Conservation (phyloP, 2,113 vertebrate genomes). For the Odontophorus gujanensis region DNA sequence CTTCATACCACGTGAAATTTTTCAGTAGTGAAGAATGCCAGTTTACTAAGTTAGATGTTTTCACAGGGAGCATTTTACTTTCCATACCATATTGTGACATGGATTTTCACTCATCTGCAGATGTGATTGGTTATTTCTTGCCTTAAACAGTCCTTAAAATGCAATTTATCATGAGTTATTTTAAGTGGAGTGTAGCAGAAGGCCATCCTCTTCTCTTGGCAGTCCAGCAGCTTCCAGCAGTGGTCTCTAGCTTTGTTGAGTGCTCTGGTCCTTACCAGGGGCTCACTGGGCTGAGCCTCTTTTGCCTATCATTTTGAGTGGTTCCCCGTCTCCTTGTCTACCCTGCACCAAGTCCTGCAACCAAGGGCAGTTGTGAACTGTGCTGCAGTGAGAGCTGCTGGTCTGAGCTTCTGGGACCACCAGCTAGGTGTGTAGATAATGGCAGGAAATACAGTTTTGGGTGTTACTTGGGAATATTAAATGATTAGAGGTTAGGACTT, state of each 20-base stretch:
- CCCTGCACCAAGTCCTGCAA: accelerated
- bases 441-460: neutral
- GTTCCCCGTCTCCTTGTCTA: neutral
- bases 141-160: neutral
- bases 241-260: neutral
- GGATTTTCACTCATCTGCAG: neutral
- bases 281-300: neutral
- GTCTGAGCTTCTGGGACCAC: neutral
- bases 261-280: neutral
- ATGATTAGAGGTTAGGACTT: neutral
- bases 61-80: neutral
- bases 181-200: neutral
- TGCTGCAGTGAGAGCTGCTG: neutral
- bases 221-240: neutral
- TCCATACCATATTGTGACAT: neutral
- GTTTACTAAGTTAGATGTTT: neutral
- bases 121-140: neutral
- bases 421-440: neutral
- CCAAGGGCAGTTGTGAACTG: neutral
- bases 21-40: neutral
- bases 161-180: neutral
- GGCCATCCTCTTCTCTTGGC: neutral
- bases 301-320: neutral
- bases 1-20: conserved; percentile 16
- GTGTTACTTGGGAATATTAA: neutral